Evolutionary conservation across 2,888 invertebrate species (phyloP).

Genomic region (Cremastobaeus sp.): DNA sequence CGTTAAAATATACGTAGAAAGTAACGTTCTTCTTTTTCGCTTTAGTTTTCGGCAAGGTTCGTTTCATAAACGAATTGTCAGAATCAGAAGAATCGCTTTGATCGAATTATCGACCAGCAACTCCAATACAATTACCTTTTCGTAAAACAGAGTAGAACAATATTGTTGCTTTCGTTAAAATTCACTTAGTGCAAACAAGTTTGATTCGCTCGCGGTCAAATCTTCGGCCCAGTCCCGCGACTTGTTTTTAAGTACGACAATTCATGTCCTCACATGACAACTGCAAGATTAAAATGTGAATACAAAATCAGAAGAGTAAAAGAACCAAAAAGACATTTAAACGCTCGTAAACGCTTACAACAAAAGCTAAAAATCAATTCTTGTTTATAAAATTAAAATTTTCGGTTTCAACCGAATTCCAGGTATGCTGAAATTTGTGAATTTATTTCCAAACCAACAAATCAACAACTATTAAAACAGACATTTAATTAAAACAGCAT

Average conservation of each 20-base stretch:
- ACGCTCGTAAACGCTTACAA: neutral
- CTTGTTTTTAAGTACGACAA: slow-evolving; percentile 66
- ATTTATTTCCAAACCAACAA: too few species aligned
- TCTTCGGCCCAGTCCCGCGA: slow-evolving; percentile 61
- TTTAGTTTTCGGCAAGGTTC: slow-evolving; percentile 73
- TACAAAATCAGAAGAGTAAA: slow-evolving; percentile 29
- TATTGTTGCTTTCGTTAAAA: too few species aligned
- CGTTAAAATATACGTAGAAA: slow-evolving; percentile 64
- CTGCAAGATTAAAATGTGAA: slow-evolving; percentile 41
- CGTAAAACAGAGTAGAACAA: neutral
- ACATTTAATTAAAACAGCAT: too few species aligned
- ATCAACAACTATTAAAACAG: too few species aligned
- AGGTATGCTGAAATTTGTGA: too few species aligned
- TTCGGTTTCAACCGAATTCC: too few species aligned
- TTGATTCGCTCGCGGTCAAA: slow-evolving; percentile 13
- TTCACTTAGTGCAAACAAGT: slow-evolving; percentile 19
- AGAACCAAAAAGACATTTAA: slow-evolving; percentile 24
- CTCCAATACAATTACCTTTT: slow-evolving; percentile 21
- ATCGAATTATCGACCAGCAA: slow-evolving; percentile 31
- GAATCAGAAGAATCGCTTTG: slow-evolving; percentile 66
- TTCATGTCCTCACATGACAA: slow-evolving; percentile 42
- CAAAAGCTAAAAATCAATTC: neutral
- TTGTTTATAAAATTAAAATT: too few species aligned
- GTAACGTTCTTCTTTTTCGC: slow-evolving; percentile 67
- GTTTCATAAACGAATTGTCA: slow-evolving; percentile 68